Conservation (phyloP, 2,888 invertebrate genomes). For the Dolomedes plantarius region DNA sequence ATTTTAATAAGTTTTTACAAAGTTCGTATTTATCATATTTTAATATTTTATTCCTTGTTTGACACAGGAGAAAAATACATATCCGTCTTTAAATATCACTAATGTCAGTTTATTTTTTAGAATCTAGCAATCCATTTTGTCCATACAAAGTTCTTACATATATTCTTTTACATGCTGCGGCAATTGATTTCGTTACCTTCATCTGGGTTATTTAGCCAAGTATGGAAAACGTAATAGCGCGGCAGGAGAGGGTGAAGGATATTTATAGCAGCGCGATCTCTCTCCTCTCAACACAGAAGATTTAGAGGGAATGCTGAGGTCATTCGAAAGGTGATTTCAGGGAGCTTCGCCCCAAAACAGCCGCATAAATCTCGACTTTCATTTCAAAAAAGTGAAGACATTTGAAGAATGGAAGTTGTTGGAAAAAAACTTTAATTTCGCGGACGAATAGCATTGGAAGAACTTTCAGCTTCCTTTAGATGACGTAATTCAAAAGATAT, state of each 20-base stretch:
- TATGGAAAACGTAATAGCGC: background rate
- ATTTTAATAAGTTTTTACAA: too few species aligned
- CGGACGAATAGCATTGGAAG: background rate
- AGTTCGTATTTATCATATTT: too few species aligned
- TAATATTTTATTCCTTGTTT: too few species aligned
- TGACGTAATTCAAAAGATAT: constrained; percentile 54
- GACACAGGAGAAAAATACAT: too few species aligned
- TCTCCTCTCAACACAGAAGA: background rate
- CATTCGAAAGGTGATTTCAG: background rate
- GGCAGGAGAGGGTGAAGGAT: background rate
- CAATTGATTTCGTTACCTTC: too few species aligned
- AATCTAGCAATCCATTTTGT: too few species aligned
- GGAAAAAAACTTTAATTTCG: background rate
- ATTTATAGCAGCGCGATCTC: too few species aligned
- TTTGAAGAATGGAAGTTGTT: background rate
- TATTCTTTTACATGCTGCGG: too few species aligned
- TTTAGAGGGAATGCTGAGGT: background rate
- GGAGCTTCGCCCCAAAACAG: background rate
- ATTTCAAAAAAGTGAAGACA: background rate
- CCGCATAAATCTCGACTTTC: background rate
- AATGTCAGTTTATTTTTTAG: too few species aligned
- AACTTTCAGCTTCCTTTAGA: background rate
- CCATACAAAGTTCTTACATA: too few species aligned
- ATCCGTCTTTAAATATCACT: too few species aligned
- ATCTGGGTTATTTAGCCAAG: too few species aligned